Conservation (phyloP, 2,888 invertebrate species). For the Erpobdella octoculata region DNA sequence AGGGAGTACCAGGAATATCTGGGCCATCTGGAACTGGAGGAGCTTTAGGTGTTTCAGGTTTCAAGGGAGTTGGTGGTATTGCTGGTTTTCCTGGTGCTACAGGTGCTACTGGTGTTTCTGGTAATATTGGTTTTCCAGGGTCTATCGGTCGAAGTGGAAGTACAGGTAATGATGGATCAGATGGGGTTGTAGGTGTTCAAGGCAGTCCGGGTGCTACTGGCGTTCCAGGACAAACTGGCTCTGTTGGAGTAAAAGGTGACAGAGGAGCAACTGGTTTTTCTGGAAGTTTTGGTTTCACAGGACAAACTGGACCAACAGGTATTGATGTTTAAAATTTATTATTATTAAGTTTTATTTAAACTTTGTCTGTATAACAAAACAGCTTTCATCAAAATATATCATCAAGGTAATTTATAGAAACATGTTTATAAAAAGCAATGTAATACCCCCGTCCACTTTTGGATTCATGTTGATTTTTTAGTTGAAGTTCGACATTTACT, state of each 20-base stretch:
- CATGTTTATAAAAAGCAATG: too few relatives aligned
- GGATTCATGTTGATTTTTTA: too few relatives aligned
- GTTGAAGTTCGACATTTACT: too few relatives aligned
- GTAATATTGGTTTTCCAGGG: constrained; percentile 27
- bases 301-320: constrained; percentile 18
- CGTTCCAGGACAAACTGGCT: not conserved
- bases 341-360: too few relatives aligned
- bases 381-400: not conserved
- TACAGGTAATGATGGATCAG: not conserved
- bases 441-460: too few relatives aligned
- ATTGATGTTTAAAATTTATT: constrained; percentile 26
- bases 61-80: constrained; percentile 27
- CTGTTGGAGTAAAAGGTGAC: not conserved
- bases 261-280: not conserved
- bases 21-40: constrained; percentile 9
- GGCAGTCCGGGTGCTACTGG: constrained; percentile 7
- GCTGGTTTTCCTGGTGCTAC: constrained; percentile 6
- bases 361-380: too few relatives aligned
- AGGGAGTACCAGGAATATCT: not conserved
- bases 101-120: constrained; percentile 29
- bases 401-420: too few relatives aligned
- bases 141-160: not conserved
- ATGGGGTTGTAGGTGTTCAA: not conserved
- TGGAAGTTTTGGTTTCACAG: constrained; percentile 24
- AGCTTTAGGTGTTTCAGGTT: constrained; percentile 20